phyloP scores from a whole-genome alignment of 1,140 invertebrate genomes.

The Heliconius himera region DNA sequence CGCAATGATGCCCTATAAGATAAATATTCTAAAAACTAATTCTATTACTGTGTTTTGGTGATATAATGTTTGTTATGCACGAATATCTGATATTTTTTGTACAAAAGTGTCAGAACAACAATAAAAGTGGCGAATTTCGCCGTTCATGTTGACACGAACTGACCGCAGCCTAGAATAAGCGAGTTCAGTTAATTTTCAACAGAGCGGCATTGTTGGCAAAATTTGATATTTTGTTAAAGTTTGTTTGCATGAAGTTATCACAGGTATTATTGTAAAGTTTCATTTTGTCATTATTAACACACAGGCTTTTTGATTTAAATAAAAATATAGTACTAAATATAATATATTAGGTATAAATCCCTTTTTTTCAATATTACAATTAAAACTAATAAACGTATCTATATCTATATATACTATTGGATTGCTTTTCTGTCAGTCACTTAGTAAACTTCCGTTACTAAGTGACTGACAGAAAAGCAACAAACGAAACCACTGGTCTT shows the following conservation, averaged over 20 bases:
- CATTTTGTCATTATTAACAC: background rate
- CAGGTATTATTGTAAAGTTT: background rate
- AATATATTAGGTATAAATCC: no score
- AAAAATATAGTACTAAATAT: background rate
- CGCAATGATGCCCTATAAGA: no score
- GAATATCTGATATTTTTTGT: background rate
- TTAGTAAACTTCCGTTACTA: no score
- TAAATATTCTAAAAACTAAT: no score
- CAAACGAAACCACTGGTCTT: no score
- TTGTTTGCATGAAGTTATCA: background rate
- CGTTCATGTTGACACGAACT: slow-evolving; percentile 7
- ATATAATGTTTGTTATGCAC: background rate
- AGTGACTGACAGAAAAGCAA: no score
- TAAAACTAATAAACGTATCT: no score
- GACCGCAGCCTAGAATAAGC: background rate
- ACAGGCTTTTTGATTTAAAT: background rate
- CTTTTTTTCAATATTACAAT: no score
- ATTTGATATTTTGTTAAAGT: background rate
- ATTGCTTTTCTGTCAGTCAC: no score
- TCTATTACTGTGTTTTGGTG: background rate
- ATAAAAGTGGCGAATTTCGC: background rate
- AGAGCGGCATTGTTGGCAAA: background rate
- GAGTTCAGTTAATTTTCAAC: background rate
- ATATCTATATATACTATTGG: no score
- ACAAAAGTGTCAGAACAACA: background rate